Conservation (phyloP, 2,888 invertebrate genomes). For the Lysandra bellargus region DNA sequence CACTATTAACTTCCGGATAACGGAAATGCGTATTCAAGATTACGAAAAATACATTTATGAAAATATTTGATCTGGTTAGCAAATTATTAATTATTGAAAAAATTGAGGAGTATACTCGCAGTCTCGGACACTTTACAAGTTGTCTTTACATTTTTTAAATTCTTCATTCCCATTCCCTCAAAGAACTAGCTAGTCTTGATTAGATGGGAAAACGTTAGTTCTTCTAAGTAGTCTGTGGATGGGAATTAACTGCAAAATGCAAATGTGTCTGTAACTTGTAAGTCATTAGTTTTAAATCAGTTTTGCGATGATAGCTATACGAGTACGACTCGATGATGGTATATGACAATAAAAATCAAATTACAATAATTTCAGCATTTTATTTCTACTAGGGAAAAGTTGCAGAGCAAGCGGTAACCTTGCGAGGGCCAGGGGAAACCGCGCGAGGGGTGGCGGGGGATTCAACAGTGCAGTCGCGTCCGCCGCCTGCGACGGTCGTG, state of each 20-base stretch:
- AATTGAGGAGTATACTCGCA: too few relatives aligned
- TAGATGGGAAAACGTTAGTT: background rate
- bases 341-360: slow-evolving; percentile 1
- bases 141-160: background rate
- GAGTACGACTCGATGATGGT: background rate
- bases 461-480: slow-evolving; percentile 57
- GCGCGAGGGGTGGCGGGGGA: slow-evolving; percentile 33
- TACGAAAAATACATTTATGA: background rate
- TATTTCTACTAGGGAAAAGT: slow-evolving; percentile 30
- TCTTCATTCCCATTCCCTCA: background rate
- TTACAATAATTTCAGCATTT: slow-evolving; percentile 25
- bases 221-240: too few relatives aligned
- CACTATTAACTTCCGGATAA: background rate
- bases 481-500: slow-evolving; percentile 55
- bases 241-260: background rate
- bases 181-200: background rate
- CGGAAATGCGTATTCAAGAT: background rate
- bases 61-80: too few relatives aligned
- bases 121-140: background rate
- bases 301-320: background rate
- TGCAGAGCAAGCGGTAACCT: slow-evolving; percentile 28
- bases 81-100: too few relatives aligned
- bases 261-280: background rate
- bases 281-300: background rate
- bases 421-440: slow-evolving; percentile 5